Percentiles rank a stretch among this genome's conserved stretches.
These are phyloP conservation scores for Mesitornis unicolor DNA, from an alignment of 2,113 vertebrate species.

Conservation along the genomic window DNA sequence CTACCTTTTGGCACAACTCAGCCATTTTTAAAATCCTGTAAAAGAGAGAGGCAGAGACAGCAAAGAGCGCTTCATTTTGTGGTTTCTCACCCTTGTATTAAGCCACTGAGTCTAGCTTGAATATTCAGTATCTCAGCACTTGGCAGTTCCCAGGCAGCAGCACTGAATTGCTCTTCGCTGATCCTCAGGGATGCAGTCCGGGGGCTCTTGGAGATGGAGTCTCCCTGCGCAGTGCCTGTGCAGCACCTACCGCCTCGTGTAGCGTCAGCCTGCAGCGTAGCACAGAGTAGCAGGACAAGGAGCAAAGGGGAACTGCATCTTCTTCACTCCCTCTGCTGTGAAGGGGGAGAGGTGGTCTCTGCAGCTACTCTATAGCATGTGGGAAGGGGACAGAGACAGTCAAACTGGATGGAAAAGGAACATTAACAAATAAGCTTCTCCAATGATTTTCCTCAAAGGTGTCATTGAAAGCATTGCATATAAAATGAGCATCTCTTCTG, in stretches of 20 bases:
- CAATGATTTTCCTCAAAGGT: not conserved
- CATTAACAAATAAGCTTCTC: not conserved
- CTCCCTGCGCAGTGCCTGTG: not conserved
- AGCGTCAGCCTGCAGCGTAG: not conserved
- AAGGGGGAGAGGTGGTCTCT: not conserved
- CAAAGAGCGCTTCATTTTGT: not conserved
- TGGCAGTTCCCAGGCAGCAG: not conserved
- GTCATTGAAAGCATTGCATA: not conserved
- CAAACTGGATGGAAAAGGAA: not conserved
- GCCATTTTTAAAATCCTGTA: not conserved
- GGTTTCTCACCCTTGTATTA: not conserved
- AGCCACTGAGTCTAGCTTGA: not conserved
- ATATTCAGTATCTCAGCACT: not conserved
- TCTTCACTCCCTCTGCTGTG: not conserved
- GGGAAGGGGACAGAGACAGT: not conserved
- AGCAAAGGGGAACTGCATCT: not conserved
- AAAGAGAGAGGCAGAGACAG: not conserved
- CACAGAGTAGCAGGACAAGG: not conserved
- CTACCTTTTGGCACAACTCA: not conserved
- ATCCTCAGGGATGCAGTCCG: not conserved
- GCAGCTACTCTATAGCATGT: not conserved
- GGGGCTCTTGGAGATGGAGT: not conserved
- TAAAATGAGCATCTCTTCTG: not conserved
- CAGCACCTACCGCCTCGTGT: fast-evolving
- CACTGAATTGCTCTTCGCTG: not conserved